Percentiles rank a stretch among this genome's conserved stretches.
Evolutionary conservation across 2,113 vertebrate species (phyloP).

Genomic region (Oryzias curvinotus): DNA sequence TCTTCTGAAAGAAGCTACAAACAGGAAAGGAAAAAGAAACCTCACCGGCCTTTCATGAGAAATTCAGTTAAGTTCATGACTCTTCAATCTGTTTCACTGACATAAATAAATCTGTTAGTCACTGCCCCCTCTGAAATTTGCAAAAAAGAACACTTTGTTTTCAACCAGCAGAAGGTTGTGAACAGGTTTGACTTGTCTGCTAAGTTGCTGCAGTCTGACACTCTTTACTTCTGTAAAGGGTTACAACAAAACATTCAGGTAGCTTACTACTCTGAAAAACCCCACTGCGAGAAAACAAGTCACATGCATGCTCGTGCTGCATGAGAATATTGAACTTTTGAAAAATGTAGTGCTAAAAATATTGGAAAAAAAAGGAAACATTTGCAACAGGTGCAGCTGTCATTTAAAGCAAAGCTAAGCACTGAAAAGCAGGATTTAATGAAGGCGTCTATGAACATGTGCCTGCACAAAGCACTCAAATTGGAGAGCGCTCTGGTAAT

Average conservation of each 20-base stretch:
- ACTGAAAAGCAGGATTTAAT: constrained; percentile 34
- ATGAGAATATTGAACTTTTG: neutral
- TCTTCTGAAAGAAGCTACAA: neutral
- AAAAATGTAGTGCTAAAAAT: neutral
- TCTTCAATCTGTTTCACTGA: constrained; percentile 16
- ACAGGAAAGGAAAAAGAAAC: neutral
- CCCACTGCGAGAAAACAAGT: neutral
- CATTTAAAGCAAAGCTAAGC: constrained; percentile 10
- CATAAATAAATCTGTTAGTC: constrained; percentile 42
- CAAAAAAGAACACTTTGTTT: constrained; percentile 54
- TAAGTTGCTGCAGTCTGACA: constrained; percentile 11
- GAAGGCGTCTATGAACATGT: constrained; percentile 27
- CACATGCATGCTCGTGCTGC: neutral
- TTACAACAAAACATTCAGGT: constrained; percentile 27
- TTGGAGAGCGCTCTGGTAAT: constrained; percentile 58
- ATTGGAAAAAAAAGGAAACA: neutral
- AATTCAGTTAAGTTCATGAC: neutral
- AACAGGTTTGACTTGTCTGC: constrained; percentile 52
- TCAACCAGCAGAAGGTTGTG: constrained; percentile 26
- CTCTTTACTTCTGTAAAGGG: constrained; percentile 13
- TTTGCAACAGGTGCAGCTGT: constrained; percentile 1
- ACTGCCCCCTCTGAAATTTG: constrained; percentile 36
- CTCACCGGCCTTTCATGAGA: no score
- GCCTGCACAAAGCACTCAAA: constrained; percentile 52
- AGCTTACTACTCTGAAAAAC: constrained; percentile 2